phyloP scores from a whole-genome alignment of 2,113 vertebrate species.

The Oryzias celebensis region DNA sequence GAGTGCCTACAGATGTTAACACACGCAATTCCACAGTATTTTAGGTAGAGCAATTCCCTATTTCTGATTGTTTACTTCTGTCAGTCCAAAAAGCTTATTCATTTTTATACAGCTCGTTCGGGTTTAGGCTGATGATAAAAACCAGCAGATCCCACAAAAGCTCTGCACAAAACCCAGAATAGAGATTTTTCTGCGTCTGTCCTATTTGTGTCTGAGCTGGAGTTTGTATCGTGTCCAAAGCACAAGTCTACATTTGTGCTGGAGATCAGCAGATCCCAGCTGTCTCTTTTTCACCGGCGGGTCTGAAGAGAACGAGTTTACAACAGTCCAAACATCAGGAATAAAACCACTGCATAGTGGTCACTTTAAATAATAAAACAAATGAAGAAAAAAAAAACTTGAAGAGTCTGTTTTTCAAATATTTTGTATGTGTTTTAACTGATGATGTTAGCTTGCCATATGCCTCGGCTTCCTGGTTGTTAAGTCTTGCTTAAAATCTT shows the following conservation, averaged over 20 bases:
- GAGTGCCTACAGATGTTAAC: conserved; percentile 56
- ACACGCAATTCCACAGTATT: conserved; percentile 8
- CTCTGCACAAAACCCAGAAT: conserved; percentile 14
- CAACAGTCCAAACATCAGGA: conserved; percentile 63
- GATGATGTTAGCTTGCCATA: conserved; percentile 47
- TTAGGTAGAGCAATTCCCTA: conserved; percentile 2
- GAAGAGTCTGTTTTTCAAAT: conserved; percentile 30
- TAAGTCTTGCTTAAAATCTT: conserved; percentile 15
- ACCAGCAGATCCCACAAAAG: conserved; percentile 49
- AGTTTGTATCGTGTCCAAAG: conserved; percentile 47
- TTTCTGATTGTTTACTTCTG: conserved; percentile 1
- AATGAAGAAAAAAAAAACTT: conserved; percentile 20
- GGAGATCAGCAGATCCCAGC: conserved; percentile 9
- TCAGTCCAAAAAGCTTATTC: conserved; percentile 14
- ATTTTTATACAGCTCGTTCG: conserved; percentile 16
- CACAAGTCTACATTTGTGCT: conserved; percentile 60
- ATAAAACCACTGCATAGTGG: conserved; percentile 60
- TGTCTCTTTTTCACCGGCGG: conserved; percentile 13
- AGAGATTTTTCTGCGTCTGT: conserved; percentile 4
- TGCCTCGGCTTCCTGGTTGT: conserved; percentile 55
- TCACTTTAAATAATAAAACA: conserved; percentile 44
- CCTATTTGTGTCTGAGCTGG: conserved; percentile 3
- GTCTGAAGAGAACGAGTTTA: conserved; percentile 54
- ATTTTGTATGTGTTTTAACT: conserved; percentile 35
- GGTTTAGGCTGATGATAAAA: conserved; percentile 18